Conservation (phyloP, 2,113 vertebrate species). For the Dipodomys stephensi region DNA sequence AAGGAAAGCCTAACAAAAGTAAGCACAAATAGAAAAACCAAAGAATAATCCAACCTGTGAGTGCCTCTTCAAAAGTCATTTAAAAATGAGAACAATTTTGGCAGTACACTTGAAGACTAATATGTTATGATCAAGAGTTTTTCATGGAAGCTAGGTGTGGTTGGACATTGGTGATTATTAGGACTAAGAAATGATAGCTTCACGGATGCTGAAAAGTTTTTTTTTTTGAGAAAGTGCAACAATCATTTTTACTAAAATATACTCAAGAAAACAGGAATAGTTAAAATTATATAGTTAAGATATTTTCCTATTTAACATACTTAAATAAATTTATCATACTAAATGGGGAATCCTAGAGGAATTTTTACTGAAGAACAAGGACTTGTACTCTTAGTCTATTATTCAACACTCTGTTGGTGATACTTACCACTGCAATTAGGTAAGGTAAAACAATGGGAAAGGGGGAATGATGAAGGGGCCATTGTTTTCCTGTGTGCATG, state of each 20-base stretch:
- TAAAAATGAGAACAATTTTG: neutral
- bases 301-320: neutral
- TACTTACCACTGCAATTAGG: constrained; percentile 1
- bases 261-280: neutral
- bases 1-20: neutral
- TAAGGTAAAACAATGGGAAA: constrained; percentile 14
- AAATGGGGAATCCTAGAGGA: neutral
- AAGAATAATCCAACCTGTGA: neutral
- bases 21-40: neutral
- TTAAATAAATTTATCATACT: neutral
- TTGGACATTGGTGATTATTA: neutral
- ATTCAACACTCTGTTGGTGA: neutral
- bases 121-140: neutral
- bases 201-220: neutral
- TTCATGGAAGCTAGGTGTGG: neutral
- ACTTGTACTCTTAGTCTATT: neutral
- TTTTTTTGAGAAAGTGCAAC: neutral
- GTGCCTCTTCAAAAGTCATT: neutral
- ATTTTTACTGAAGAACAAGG: constrained; percentile 29
- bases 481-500: neutral
- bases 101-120: neutral
- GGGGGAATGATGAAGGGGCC: neutral
- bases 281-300: neutral
- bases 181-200: neutral
- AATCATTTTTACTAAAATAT: neutral